Evolutionary conservation across 2,888 invertebrate species (phyloP).

Genomic region (Drosophila meridionalis): DNA sequence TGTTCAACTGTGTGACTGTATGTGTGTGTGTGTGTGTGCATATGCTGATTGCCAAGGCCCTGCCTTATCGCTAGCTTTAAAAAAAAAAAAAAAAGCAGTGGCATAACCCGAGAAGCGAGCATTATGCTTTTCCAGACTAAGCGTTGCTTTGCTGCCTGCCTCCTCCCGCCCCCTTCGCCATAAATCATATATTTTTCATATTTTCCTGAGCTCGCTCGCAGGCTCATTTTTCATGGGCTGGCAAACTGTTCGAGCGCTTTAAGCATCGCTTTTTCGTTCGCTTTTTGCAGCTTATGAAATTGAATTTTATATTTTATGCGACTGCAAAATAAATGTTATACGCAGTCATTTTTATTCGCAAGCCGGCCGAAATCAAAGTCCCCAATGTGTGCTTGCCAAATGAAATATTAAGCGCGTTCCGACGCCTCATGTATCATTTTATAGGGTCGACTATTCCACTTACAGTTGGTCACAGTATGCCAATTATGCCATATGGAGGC

Average conservation of each 20-base stretch:
- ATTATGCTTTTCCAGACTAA: constrained; percentile 37
- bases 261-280: constrained; percentile 35
- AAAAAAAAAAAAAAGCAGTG: constrained; percentile 24
- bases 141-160: constrained; percentile 12
- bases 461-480: constrained; percentile 36
- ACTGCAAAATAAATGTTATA: constrained; percentile 55
- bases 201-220: constrained; percentile 17
- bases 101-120: constrained; percentile 46
- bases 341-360: constrained; percentile 52
- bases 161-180: constrained; percentile 12
- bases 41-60: constrained; percentile 71
- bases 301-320: constrained; percentile 64
- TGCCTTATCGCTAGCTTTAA: constrained; percentile 55
- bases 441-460: constrained; percentile 16
- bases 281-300: constrained; percentile 48
- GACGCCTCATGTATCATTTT: constrained; percentile 34
- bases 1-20: constrained; percentile 25
- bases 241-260: constrained; percentile 65
- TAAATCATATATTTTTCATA: constrained; percentile 67
- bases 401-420: constrained; percentile 59
- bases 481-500: constrained; percentile 61
- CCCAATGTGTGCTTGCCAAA: constrained; percentile 66
- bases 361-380: constrained; percentile 54
- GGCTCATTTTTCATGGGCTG: constrained; percentile 60
- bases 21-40: constrained; percentile 41